These are phyloP conservation scores for Ischnura elegans DNA, from an alignment of 2,888 invertebrate genomes.

Conservation along the genomic window DNA sequence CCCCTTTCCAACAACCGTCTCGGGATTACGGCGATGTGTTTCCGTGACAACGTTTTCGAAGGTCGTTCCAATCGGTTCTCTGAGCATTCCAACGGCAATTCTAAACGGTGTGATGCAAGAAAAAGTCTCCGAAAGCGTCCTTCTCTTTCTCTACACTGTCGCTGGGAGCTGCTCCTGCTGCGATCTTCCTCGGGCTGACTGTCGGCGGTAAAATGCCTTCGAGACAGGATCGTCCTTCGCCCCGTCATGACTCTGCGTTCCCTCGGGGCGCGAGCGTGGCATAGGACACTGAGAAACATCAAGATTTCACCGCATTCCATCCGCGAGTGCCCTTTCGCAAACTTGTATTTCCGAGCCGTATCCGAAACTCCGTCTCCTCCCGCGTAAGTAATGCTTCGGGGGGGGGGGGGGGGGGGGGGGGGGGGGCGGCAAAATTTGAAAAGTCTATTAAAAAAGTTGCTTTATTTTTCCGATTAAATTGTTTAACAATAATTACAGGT, in stretches of 20 bases:
- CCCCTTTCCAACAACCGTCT: no score
- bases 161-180: neutral
- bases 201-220: neutral
- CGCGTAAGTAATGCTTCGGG: neutral
- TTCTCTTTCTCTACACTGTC: neutral
- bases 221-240: constrained; percentile 29
- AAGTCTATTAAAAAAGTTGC: no score
- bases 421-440: no score
- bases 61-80: constrained; percentile 29
- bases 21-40: neutral
- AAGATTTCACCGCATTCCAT: constrained; percentile 34
- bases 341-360: neutral
- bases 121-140: neutral
- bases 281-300: neutral
- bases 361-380: neutral
- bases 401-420: no score
- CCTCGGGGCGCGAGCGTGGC: neutral
- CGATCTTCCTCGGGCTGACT: neutral
- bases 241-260: neutral
- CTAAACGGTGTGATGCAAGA: neutral
- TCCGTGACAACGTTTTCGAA: constrained; percentile 33
- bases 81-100: constrained; percentile 29
- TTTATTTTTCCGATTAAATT: no score
- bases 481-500: no score
- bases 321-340: constrained; percentile 7